Conservation (phyloP, 2,797 vertebrate species). For the Oophaga sylvatica region DNA sequence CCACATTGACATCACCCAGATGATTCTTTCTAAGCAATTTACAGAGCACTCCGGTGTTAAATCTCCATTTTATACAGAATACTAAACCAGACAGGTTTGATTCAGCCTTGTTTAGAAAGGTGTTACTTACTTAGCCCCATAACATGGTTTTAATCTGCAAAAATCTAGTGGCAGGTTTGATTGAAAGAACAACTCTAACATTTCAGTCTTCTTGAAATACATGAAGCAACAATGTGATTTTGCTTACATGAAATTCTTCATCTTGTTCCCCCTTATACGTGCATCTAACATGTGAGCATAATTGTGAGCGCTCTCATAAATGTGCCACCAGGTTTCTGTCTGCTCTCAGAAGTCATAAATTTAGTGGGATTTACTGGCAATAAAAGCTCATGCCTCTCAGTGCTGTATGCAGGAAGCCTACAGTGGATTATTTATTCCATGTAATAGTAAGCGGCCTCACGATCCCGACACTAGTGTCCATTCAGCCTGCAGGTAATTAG, state of each 20-base stretch:
- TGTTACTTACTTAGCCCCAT: too few species aligned
- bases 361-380: background rate
- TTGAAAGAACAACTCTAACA: too few species aligned
- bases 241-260: background rate
- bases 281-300: background rate
- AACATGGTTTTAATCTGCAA: too few species aligned
- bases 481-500: slow-evolving; percentile 56
- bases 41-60: too few species aligned
- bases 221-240: background rate
- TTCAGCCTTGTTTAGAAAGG: too few species aligned
- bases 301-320: background rate
- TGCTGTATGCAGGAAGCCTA: slow-evolving; percentile 19
- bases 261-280: background rate
- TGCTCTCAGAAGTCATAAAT: background rate
- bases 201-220: background rate
- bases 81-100: too few species aligned
- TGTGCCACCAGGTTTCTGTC: background rate
- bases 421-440: slow-evolving; percentile 23
- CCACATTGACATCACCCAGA: too few species aligned
- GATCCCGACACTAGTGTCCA: slow-evolving; percentile 32
- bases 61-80: too few species aligned
- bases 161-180: too few species aligned
- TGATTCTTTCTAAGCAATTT: too few species aligned
- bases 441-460: background rate
- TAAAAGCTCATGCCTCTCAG: slow-evolving; percentile 1